A percentile compares a stretch with the other conserved stretches of the same genome.
These are phyloP conservation scores for Microcebus jonahi DNA, from an alignment of 2,113 vertebrate species.

Conservation along the genomic window DNA sequence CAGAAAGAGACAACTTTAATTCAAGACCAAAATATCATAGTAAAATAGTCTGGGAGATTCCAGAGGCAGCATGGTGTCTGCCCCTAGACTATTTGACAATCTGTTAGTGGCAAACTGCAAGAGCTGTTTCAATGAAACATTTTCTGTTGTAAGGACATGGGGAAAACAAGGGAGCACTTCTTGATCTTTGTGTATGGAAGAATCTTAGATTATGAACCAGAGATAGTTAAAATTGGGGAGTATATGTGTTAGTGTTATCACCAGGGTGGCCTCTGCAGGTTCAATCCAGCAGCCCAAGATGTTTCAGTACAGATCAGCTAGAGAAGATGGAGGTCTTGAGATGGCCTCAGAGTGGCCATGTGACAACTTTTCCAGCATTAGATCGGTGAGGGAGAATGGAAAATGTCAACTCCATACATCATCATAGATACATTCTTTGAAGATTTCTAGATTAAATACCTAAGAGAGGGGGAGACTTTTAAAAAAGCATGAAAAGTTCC, in stretches of 20 bases:
- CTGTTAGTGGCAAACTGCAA: neutral
- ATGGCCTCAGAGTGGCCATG: neutral
- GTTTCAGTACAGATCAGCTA: neutral
- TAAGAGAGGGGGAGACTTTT: neutral
- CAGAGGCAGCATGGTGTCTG: neutral
- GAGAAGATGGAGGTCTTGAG: neutral
- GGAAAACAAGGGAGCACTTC: neutral
- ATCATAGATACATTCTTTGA: neutral
- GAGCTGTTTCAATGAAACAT: neutral
- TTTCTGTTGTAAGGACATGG: neutral
- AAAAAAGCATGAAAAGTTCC: neutral
- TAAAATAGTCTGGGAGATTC: neutral
- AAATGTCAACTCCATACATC: neutral
- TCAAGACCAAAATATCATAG: neutral
- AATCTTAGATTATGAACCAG: neutral
- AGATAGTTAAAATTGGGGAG: neutral
- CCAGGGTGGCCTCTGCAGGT: neutral
- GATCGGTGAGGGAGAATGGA: neutral
- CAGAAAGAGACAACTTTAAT: neutral
- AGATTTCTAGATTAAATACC: slow-evolving; percentile 30
- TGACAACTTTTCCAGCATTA: neutral
- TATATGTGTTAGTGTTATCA: neutral
- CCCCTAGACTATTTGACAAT: neutral
- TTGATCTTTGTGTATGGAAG: neutral
- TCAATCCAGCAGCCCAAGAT: neutral